Evolutionary conservation across 2,888 invertebrate genomes (phyloP), one percentile per base, ranked within the genome.

Genomic region (Tupiocoris notatus): DNA sequence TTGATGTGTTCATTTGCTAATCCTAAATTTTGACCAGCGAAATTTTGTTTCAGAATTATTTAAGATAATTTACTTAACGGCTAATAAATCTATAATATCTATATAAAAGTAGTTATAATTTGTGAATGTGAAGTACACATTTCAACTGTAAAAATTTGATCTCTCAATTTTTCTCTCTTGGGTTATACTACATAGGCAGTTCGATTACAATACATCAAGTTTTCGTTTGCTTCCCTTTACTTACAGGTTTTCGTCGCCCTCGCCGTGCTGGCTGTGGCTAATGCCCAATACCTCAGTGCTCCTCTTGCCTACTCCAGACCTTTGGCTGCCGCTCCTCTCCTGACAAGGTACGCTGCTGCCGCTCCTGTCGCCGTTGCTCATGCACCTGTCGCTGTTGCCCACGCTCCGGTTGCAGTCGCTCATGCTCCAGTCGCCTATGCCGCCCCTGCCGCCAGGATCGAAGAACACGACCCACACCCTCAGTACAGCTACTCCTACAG

Each of bases 401-500:
- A 62, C 24, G 75, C 75, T 22, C 75, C 75, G 23, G 75, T 66
- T 16, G 64, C 64, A 18, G 65, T 66, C 25, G 68, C 68, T 21
- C 56, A 68, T 16, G 57, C 68, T 20, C 57, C 58, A 65, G 62
- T 39, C 59, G 66, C 65, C 57, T 12, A 23, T 25, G 68, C 68
- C 54, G 65, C 64, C 25, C 65, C 75, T 16, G 22, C 58, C 7
- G 75, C 65, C 56, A 22, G 24, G 62, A 39, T 25, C 58, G 80
- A 80, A 74, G 81, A 81, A 78, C 79, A 80, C 80, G 81, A 81
- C 79, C 81, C 81, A 64, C 80, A 80, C 79, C 81, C 81, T 25
- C 78, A 78, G 77, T 81, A 81, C 80, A 79, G 77, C 79, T 81
- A 80, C 79, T 78, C 80, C 65, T 81, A 81, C 76, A 79, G 79